Evolutionary conservation across 2,888 invertebrate species (phyloP), one percentile per base, ranked within the genome.

Genomic region (Stenodema calcarata): DNA sequence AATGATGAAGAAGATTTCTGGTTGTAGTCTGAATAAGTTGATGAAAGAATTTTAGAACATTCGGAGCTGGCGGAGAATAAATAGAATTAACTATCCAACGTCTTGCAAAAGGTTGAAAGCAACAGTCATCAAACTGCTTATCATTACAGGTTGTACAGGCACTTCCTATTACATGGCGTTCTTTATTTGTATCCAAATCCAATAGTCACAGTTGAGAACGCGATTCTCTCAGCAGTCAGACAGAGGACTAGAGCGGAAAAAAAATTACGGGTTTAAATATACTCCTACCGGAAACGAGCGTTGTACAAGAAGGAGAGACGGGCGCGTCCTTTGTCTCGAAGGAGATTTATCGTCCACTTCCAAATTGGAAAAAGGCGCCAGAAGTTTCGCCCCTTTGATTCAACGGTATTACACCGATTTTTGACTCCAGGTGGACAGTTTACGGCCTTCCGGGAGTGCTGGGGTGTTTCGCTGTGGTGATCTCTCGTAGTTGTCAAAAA

Each of bases 291-390:
- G 78, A 78, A 78, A 78, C 78, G 44, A 18, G 78, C 27, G 42
- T 78, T 27, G 78, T 44, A 78, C 44, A 14, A 78, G 12, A 14
- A 4, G 44, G 27, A 78, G 78, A 2, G 78, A 78, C 78, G 23
- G 44, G 14, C 41, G 41, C 78, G 41, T 42, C 78, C 78, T 78
- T 78, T 78, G 78, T 78, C 78, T 78, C 78, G 27, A 18, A 42
- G 27, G 44, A 78, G 78, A 78, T 78, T 78, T 78, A 78, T 78
- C 44, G 41, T 23, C 44, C 62, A 6, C 42, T 42, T 78, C 78
- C 44, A 78, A 44, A 78, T 18, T n/a, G 41, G 78, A 78, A 27
- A 62, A 27, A 23, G 62, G 9, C 23, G 2, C 62, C 62, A 11
- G 62, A 35, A 23, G 62, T 23, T 62, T 18, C 11, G 14, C 23